A percentile compares a stretch with the other conserved stretches of the same genome.
Evolutionary conservation across 2,113 vertebrate species (phyloP).

Genomic region (Sylvia atricapilla): DNA sequence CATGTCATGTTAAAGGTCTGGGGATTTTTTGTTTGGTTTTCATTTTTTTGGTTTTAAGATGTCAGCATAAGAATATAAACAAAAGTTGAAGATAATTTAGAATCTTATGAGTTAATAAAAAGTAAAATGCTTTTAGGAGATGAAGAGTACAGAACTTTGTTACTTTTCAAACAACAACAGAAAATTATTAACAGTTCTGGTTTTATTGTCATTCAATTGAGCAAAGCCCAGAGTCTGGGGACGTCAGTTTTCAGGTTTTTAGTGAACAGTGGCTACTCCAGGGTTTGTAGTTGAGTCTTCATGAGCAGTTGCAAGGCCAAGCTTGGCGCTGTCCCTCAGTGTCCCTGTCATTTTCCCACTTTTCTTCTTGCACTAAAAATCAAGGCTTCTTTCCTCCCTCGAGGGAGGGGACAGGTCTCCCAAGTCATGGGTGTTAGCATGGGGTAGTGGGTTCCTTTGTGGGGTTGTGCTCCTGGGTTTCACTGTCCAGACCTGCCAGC

Average conservation of each 20-base stretch:
- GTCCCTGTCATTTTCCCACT: not conserved
- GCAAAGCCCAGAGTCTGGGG: not conserved
- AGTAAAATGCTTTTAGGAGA: not conserved
- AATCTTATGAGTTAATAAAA: not conserved
- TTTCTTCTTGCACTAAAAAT: not conserved
- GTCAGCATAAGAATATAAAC: not conserved
- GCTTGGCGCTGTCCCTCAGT: not conserved
- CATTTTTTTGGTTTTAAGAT: not conserved
- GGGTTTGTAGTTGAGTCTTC: not conserved
- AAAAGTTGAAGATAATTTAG: not conserved
- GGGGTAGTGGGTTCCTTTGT: not conserved
- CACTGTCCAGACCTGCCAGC: rapidly evolving
- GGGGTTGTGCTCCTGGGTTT: not conserved
- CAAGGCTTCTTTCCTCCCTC: not conserved
- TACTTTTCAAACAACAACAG: not conserved
- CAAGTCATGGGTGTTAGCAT: not conserved
- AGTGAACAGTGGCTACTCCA: not conserved
- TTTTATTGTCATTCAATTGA: not conserved
- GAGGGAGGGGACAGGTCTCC: too few relatives aligned
- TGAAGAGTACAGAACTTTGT: not conserved
- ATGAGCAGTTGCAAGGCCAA: rapidly evolving
- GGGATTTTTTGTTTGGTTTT: not conserved
- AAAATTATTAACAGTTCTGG: not conserved
- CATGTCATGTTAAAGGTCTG: not conserved
- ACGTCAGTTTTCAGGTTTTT: not conserved